Evolutionary conservation across 2,888 invertebrate species (phyloP), one percentile per base, ranked within the genome.

Genomic region (Trachelus stipa): DNA sequence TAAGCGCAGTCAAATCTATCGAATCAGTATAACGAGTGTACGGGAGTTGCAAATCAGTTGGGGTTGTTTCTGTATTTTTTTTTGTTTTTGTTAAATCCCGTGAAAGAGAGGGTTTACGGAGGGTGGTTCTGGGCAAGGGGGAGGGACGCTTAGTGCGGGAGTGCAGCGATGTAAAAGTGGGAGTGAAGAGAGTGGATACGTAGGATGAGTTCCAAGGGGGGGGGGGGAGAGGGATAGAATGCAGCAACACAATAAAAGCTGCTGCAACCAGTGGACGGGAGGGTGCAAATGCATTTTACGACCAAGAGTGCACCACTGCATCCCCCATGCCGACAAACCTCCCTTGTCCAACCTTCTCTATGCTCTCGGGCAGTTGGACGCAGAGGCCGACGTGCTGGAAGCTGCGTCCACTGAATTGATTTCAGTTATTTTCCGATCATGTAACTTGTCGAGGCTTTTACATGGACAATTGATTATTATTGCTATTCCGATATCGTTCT

Each of bases 11-110:
- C 87, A 88, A 89, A 90, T 90, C 90, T 88, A 90, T 90, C 88
- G 88, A 90, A 89, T 90, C 90, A 88, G 87, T 90, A 90, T 90
- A 90, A 90, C 90, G 88, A 89, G 87, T 88, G 87, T 85, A 86
- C 86, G 84, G 81, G 85, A 86, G 88, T 88, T 87, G 87, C 90
- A 89, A 89, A 90, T 89, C 88, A 89, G 88, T 87, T 85, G 85
- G 78, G 81, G 81, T 77, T 84, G 81, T 86, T 88, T 56, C 9
- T 56, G 23, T 23, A 37, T 78, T 76, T 77, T 87, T 87, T 82
- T 84, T 35, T 35, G 12, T 37, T 79, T 80, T 75, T 73, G 75
- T 76, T 76, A 79, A 77, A 79, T 56, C 77, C 76, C 34, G 75
- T 77, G 75, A 34, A 35, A 71, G 76, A 68, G 77, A 68, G 73